Conservation (phyloP, 35 echinoderm and acorn worm species). For the Patiria miniata region DNA sequence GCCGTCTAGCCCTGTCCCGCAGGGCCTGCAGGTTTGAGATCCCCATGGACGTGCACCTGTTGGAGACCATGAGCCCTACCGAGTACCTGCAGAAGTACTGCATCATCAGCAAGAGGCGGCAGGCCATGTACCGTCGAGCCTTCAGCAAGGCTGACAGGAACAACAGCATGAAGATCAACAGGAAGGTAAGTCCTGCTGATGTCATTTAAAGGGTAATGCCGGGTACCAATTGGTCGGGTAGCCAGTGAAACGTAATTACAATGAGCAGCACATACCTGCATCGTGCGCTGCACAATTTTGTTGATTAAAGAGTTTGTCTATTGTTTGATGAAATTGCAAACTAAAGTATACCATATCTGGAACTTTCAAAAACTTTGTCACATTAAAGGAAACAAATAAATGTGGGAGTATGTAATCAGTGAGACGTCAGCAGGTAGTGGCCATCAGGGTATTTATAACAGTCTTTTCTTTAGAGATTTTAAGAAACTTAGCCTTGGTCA, state of each 20-base stretch:
- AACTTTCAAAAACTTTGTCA: too few relatives aligned
- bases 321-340: too few relatives aligned
- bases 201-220: background rate
- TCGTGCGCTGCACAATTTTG: background rate
- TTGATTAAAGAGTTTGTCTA: background rate
- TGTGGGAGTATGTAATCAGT: too few relatives aligned
- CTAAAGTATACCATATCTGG: too few relatives aligned
- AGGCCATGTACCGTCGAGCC: slow-evolving; percentile 80
- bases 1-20: slow-evolving; percentile 81
- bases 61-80: slow-evolving; percentile 85
- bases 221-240: background rate
- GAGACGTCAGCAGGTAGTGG: too few relatives aligned
- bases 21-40: slow-evolving; percentile 81
- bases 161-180: slow-evolving; percentile 79
- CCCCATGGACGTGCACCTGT: slow-evolving; percentile 82
- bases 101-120: slow-evolving; percentile 63
- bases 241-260: background rate
- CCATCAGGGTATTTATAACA: too few relatives aligned
- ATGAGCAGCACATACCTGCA: background rate
- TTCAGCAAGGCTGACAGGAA: slow-evolving; percentile 83
- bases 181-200: slow-evolving; percentile 93
- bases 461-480: too few relatives aligned
- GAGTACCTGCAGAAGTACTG: slow-evolving; percentile 91
- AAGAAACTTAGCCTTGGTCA: too few relatives aligned
- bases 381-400: too few relatives aligned